Percentiles rank a stretch among this genome's conserved stretches.
Conservation (phyloP, 2,113 vertebrate species). For the Austrofundulus limnaeus region DNA sequence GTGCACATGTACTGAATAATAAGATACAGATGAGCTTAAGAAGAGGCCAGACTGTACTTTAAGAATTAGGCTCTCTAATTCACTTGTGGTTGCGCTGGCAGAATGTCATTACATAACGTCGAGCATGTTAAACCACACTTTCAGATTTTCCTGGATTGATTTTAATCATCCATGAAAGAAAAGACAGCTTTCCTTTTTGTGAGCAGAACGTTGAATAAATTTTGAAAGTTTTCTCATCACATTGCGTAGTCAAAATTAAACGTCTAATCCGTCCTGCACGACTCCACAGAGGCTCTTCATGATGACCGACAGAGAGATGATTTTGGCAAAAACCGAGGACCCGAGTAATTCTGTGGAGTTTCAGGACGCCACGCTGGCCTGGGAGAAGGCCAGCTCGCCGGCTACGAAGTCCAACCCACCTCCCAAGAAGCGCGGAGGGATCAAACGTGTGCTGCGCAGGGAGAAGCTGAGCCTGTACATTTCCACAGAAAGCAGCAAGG, state of each 20-base stretch:
- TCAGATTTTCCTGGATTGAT: background rate
- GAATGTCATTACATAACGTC: background rate
- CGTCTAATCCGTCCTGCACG: background rate
- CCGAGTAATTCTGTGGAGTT: conserved; percentile 77
- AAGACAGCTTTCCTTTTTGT: background rate
- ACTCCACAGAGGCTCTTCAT: conserved; percentile 78
- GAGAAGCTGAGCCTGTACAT: conserved; percentile 79
- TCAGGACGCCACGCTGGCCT: conserved; percentile 76
- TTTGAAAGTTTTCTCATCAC: background rate
- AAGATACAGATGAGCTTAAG: background rate
- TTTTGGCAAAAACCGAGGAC: conserved; percentile 70
- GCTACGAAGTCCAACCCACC: conserved; percentile 14
- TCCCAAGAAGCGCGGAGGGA: conserved; percentile 61
- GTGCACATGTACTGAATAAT: background rate
- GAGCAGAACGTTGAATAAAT: background rate
- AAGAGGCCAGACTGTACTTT: background rate
- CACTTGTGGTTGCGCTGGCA: background rate
- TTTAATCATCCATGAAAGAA: background rate
- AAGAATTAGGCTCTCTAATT: conserved; percentile 8
- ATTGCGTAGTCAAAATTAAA: background rate
- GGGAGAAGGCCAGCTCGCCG: conserved; percentile 71
- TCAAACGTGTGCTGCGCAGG: conserved; percentile 68
- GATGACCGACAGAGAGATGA: conserved; percentile 78
- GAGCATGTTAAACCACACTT: background rate
- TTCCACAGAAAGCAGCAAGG: conserved; percentile 67